Conservation (phyloP, 2,888 invertebrate genomes). For the Perdita meconis region DNA sequence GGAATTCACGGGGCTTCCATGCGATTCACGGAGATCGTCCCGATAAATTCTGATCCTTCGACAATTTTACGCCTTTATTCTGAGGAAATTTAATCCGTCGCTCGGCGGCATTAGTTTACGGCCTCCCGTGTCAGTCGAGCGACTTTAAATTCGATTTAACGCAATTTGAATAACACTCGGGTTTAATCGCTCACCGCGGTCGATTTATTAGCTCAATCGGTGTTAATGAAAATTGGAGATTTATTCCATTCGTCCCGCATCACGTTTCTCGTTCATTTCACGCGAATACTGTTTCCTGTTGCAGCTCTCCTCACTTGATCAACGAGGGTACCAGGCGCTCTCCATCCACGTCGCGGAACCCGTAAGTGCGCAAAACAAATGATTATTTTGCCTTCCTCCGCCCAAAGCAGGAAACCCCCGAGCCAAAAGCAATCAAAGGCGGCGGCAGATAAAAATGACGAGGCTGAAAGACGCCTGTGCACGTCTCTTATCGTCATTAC, state of each 20-base stretch:
- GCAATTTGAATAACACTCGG: not conserved
- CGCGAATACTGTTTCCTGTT: not conserved
- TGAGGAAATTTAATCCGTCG: constrained; percentile 12
- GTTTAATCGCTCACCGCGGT: not conserved
- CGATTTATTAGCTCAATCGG: not conserved
- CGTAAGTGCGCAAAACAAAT: not conserved
- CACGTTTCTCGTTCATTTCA: not conserved
- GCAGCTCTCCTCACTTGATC: not conserved
- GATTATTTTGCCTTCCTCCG: not conserved
- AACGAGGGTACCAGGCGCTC: not conserved
- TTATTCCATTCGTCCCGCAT: not conserved
- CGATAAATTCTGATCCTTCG: constrained; percentile 1
- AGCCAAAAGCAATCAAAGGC: not conserved
- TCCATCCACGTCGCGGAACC: not conserved
- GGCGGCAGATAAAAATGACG: constrained; percentile 19
- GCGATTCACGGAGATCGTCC: constrained; percentile 1
- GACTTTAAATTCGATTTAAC: not conserved
- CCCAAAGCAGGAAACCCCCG: not conserved
- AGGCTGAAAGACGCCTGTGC: constrained; percentile 17
- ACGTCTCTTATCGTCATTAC: constrained; percentile 19
- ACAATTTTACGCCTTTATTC: not conserved
- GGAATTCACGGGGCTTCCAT: not conserved
- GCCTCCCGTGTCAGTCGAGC: not conserved
- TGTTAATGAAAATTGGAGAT: not conserved
- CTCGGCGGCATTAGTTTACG: not conserved